Evolutionary conservation across 2,888 invertebrate genomes (phyloP), one percentile per base, ranked within the genome.

Genomic region (Drosophila neotestacea): DNA sequence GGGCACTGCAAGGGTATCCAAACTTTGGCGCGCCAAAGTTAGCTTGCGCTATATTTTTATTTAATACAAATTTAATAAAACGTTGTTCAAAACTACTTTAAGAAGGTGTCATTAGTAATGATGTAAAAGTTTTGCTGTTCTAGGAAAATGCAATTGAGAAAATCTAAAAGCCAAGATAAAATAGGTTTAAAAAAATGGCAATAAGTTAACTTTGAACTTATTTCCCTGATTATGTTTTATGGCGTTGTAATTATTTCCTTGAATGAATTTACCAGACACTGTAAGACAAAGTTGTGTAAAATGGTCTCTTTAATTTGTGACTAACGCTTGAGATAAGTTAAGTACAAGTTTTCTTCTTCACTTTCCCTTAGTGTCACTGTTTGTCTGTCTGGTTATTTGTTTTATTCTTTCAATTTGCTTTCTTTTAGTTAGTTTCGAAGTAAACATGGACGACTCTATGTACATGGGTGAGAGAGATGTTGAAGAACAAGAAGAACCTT

Each of bases 341-440:
- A 22, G 30, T 41, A 38, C 41, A 63, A 77, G 59, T 67, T 71
- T 34, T 59, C 38, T 36, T 16, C 13, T 38, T 34, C 38, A 11
- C 7, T 38, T 44, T 44, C 28, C 10, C 46, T 22, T 6, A 11
- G 4, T 36, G 16, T 36, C 38, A 13, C 46, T 42, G 32, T 41
- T 22, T 27, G 9, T 30, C 34, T 44, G 58, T n/a, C 54, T 38
- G 41, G 47, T 47, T 63, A 48, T 77, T 80, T 68, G 70, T 52
- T 75, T 71, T 80, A 75, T 80, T 73, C 54, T 71, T 70, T 74
- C 72, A 85, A 64, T 75, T 83, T 67, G 42, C 62, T 59, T 63
- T 70, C 64, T 48, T 56, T 59, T 5, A 66, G 80, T 75, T 79
- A 69, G 85, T 73, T 77, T 51, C 47, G 32, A 79, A 72, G 80